phyloP scores from a whole-genome alignment of 2,113 vertebrate species.

The Myotis brandtii region DNA sequence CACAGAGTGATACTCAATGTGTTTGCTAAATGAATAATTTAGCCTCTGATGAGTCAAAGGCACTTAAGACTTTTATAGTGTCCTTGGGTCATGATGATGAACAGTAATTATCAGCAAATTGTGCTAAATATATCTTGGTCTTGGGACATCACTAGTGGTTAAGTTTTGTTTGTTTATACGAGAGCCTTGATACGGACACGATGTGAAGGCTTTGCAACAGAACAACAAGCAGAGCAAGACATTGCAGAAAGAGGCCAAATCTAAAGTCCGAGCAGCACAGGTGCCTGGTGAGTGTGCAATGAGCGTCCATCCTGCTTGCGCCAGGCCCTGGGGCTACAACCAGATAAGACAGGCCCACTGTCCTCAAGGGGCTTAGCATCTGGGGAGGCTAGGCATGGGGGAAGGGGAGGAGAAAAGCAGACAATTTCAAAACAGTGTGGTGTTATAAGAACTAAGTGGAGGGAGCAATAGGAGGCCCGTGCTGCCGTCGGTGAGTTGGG shows the following conservation, averaged over 20 bases:
- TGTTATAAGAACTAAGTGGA: background rate
- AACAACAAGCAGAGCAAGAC: background rate
- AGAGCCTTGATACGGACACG: background rate
- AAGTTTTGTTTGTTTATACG: constrained; percentile 31
- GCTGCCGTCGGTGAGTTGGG: background rate
- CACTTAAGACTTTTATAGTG: constrained; percentile 46
- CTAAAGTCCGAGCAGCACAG: background rate
- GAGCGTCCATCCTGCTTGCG: background rate
- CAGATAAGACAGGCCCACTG: background rate
- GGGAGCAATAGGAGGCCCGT: background rate
- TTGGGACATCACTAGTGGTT: background rate
- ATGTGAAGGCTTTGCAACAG: background rate
- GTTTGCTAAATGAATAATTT: constrained; percentile 63
- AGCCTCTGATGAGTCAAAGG: constrained; percentile 56
- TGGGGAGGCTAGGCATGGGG: no score
- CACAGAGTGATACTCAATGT: background rate
- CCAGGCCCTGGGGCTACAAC: background rate
- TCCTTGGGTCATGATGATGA: constrained; percentile 35
- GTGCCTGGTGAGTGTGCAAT: background rate
- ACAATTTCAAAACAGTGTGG: background rate
- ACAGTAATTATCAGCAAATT: background rate
- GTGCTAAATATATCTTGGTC: constrained; percentile 58
- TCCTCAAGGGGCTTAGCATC: background rate
- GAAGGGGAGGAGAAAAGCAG: background rate
- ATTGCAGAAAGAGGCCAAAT: background rate